phyloP scores from a whole-genome alignment of 2,797 vertebrate genomes.

The Mormyrops attenuatus region DNA sequence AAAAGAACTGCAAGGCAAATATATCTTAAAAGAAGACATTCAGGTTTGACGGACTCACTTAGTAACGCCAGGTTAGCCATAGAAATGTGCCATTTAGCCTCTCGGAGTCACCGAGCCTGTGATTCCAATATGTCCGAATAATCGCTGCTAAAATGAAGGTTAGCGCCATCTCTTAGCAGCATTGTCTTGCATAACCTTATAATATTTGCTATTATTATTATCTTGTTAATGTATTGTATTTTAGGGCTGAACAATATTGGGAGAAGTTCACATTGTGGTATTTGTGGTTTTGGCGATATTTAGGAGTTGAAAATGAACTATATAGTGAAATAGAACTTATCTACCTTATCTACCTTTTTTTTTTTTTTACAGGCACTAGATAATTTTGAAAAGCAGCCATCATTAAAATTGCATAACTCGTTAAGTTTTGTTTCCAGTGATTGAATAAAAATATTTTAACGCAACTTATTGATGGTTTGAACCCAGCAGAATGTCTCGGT shows the following conservation, averaged over 20 bases:
- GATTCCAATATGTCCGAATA: neutral
- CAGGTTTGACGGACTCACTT: neutral
- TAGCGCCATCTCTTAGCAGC: neutral
- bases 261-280: neutral
- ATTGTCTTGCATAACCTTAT: neutral
- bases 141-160: neutral
- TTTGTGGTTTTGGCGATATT: neutral
- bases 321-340: neutral
- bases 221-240: neutral
- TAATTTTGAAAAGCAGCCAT: too few species aligned
- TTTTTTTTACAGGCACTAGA: neutral
- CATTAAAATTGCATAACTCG: too few species aligned
- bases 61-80: neutral
- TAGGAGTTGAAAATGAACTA: neutral
- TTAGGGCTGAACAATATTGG: neutral
- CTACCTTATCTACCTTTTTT: neutral
- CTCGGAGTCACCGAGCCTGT: too few species aligned
- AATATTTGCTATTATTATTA: neutral
- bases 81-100: neutral
- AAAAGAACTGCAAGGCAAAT: neutral
- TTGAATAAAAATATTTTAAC: neutral
- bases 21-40: neutral
- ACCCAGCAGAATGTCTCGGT: too few species aligned
- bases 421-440: neutral
- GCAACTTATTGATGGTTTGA: neutral